phyloP scores from a whole-genome alignment of 2,797 vertebrate genomes.

The Myripristis jacobus region DNA sequence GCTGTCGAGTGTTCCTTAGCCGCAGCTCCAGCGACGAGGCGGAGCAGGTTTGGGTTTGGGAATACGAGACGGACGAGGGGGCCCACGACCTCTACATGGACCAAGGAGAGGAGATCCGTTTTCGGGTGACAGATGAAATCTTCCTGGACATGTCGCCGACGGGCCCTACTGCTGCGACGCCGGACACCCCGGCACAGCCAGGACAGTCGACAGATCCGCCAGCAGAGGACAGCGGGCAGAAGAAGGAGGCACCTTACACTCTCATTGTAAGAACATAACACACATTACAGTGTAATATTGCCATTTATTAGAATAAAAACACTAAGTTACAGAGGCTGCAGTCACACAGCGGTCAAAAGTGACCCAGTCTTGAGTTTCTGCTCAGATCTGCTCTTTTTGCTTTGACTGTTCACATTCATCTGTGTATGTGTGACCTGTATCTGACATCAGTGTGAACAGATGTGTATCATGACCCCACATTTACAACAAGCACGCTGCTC shows the following conservation, averaged over 20 bases:
- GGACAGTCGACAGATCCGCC: constrained; percentile 62
- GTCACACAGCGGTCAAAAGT: too few species aligned
- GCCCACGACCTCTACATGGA: constrained; percentile 99
- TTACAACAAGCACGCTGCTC: too few species aligned
- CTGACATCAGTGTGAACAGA: too few species aligned
- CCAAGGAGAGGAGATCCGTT: constrained; percentile 95
- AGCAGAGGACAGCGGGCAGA: constrained; percentile 68
- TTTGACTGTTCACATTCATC: too few species aligned
- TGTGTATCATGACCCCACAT: too few species aligned
- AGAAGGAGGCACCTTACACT: constrained; percentile 93
- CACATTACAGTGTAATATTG: not conserved
- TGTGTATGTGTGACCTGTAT: too few species aligned
- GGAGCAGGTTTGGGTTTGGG: constrained; percentile 99
- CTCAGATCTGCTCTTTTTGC: too few species aligned
- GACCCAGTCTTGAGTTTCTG: too few species aligned
- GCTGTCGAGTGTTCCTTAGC: constrained; percentile 67
- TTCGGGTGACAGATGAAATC: constrained; percentile 92
- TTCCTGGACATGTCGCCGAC: constrained; percentile 96
- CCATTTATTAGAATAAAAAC: too few species aligned
- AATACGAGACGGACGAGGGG: constrained; percentile 97
- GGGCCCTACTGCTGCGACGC: constrained; percentile 85
- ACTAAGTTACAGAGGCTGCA: too few species aligned
- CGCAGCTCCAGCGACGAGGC: constrained; percentile 88
- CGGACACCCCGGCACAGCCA: constrained; percentile 60
- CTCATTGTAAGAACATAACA: constrained; percentile 86